These are phyloP conservation scores for Athripsodes cinereus DNA, from an alignment of 2,888 invertebrate species.

Conservation along the genomic window DNA sequence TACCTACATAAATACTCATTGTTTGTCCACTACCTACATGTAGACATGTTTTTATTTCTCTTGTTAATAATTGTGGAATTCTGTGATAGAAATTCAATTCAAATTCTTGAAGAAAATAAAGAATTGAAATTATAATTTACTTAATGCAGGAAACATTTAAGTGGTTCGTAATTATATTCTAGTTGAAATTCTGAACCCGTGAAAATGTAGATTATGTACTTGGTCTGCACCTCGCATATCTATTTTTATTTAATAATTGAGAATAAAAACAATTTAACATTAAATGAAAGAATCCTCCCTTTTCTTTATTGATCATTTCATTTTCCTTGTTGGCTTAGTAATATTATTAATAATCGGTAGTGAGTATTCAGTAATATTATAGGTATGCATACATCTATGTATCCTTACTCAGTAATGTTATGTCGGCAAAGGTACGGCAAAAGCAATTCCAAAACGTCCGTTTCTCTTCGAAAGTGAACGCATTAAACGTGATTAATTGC, in stretches of 20 bases:
- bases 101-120: slow-evolving; percentile 11
- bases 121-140: slow-evolving; percentile 27
- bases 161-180: slow-evolving; percentile 8
- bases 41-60: no score
- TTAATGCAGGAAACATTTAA: slow-evolving; percentile 24
- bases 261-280: background rate
- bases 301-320: slow-evolving; percentile 24
- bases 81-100: no score
- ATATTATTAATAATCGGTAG: background rate
- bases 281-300: slow-evolving; percentile 12
- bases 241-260: background rate
- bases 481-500: slow-evolving; percentile 20
- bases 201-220: slow-evolving; percentile 25
- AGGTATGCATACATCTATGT: no score
- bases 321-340: slow-evolving; percentile 12
- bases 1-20: no score
- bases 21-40: no score
- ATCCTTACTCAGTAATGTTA: slow-evolving; percentile 5
- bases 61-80: no score
- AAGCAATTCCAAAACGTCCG: slow-evolving; percentile 19
- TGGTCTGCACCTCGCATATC: slow-evolving; percentile 2
- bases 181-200: slow-evolving; percentile 27
- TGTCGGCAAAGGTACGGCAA: slow-evolving; percentile 10
- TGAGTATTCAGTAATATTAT: background rate
- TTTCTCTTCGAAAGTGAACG: slow-evolving; percentile 17